A percentile compares a stretch with the other conserved stretches of the same genome.
Evolutionary conservation across 37 sponge, comb jelly and placozoan genomes (phyloP).

Genomic region (Theonella swinhoei): DNA sequence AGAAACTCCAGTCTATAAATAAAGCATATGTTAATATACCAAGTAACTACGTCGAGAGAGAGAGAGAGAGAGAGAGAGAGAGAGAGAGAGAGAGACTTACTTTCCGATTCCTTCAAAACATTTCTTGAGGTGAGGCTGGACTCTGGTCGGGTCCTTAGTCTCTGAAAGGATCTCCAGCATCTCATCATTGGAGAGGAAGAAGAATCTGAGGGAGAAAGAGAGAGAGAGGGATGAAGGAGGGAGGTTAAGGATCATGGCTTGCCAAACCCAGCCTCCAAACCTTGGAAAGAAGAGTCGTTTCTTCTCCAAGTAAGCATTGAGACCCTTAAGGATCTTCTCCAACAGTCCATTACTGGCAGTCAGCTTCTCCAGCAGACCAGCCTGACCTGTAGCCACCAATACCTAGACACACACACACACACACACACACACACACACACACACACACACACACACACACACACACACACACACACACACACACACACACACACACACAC

Average conservation of each 20-base stretch:
- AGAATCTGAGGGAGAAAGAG: too few species aligned
- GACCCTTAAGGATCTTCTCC: slow-evolving; percentile 95
- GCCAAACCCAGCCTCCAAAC: background rate
- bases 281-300: slow-evolving; percentile 97
- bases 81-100: slow-evolving; percentile 1
- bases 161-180: slow-evolving; percentile 99
- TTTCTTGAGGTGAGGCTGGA: slow-evolving; percentile 99
- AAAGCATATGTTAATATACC: background rate
- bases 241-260: background rate
- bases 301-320: slow-evolving; percentile 98
- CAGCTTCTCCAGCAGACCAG: slow-evolving; percentile 92
- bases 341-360: slow-evolving; percentile 83
- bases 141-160: slow-evolving; percentile 98
- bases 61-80: slow-evolving; percentile 22
- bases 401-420: too few species aligned
- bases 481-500: background rate
- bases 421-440: too few species aligned
- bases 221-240: too few species aligned
- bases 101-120: slow-evolving; percentile 97
- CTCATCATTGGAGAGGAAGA: slow-evolving; percentile 99
- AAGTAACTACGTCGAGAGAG: background rate
- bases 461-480: too few species aligned
- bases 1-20: slow-evolving; percentile 78
- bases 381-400: slow-evolving; percentile 82
- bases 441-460: too few species aligned